Conservation (phyloP, 2,113 vertebrate species). For the Petroica traversi region DNA sequence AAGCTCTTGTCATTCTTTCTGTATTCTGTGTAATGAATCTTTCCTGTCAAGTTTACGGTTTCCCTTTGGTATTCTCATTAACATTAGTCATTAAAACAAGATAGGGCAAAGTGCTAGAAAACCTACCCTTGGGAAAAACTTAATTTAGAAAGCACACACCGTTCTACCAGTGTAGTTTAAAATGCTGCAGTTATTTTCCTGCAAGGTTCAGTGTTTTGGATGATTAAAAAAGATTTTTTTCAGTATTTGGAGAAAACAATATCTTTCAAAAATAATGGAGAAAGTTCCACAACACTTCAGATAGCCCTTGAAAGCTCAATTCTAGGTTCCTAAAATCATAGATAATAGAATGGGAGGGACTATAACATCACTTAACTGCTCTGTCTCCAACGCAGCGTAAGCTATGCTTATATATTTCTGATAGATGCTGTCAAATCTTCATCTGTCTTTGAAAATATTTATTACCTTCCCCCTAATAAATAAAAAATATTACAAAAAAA, state of each 20-base stretch:
- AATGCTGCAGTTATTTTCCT: not conserved
- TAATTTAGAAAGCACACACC: not conserved
- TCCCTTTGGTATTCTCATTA: slow-evolving; percentile 8
- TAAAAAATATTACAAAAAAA: not conserved
- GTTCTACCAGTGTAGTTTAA: not conserved
- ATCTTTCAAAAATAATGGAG: not conserved
- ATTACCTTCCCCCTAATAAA: not conserved
- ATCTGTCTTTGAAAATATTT: not conserved
- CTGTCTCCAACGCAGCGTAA: not conserved
- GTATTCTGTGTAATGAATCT: not conserved
- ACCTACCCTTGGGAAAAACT: not conserved
- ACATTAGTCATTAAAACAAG: not conserved
- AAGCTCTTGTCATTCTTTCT: not conserved
- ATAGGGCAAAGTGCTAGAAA: not conserved
- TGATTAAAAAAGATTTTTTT: not conserved
- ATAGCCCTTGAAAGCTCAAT: not conserved
- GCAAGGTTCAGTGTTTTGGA: not conserved
- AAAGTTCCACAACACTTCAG: not conserved
- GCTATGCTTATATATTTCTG: not conserved
- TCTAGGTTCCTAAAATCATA: not conserved
- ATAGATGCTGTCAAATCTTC: not conserved
- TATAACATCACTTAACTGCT: not conserved
- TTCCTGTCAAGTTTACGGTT: not conserved
- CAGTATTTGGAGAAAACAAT: not conserved
- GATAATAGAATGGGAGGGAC: not conserved